Evolutionary conservation across 92 coral and sea anemone species (phyloP).

Genomic region (Desmophyllum pertusum): DNA sequence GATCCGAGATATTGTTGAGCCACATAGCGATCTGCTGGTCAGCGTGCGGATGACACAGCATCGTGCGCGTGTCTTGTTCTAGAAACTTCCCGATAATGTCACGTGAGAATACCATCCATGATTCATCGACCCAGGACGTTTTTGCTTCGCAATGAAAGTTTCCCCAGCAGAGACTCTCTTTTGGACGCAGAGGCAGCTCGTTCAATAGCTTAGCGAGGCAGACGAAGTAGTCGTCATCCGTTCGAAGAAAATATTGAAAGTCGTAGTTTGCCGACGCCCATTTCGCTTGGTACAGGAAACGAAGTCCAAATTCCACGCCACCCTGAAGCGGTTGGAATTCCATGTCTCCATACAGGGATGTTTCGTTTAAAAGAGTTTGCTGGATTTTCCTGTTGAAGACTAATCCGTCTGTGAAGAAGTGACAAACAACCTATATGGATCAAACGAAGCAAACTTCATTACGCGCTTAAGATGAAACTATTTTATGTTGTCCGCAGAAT

Average conservation of each 20-base stretch:
- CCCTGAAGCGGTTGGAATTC: slow-evolving; percentile 61
- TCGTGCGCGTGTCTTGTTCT: slow-evolving; percentile 53
- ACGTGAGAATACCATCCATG: slow-evolving; percentile 63
- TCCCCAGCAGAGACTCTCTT: slow-evolving; percentile 63
- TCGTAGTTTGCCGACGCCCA: slow-evolving; percentile 55
- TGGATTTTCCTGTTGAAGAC: slow-evolving; percentile 24
- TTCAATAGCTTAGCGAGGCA: slow-evolving; percentile 52
- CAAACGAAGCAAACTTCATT: background rate
- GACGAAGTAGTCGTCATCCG: slow-evolving; percentile 69
- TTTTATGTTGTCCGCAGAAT: too few species aligned
- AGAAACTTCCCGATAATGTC: slow-evolving; percentile 54
- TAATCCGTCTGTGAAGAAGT: slow-evolving; percentile 70
- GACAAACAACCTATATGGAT: slow-evolving; percentile 49
- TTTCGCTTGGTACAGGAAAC: slow-evolving; percentile 58
- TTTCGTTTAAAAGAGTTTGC: slow-evolving; percentile 34
- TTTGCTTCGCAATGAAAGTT: slow-evolving; percentile 52
- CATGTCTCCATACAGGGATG: slow-evolving; percentile 47
- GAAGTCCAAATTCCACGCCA: slow-evolving; percentile 65
- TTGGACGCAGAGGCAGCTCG: slow-evolving; percentile 64
- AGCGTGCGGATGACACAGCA: slow-evolving; percentile 75
- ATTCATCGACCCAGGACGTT: slow-evolving; percentile 59
- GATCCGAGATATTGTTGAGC: slow-evolving; percentile 61
- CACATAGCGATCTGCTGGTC: slow-evolving; percentile 77
- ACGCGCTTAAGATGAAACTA: too few species aligned
- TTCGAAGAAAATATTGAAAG: slow-evolving; percentile 56